These are phyloP conservation scores for Formicarius rufipectus DNA, from an alignment of 2,113 vertebrate genomes.

Conservation along the genomic window DNA sequence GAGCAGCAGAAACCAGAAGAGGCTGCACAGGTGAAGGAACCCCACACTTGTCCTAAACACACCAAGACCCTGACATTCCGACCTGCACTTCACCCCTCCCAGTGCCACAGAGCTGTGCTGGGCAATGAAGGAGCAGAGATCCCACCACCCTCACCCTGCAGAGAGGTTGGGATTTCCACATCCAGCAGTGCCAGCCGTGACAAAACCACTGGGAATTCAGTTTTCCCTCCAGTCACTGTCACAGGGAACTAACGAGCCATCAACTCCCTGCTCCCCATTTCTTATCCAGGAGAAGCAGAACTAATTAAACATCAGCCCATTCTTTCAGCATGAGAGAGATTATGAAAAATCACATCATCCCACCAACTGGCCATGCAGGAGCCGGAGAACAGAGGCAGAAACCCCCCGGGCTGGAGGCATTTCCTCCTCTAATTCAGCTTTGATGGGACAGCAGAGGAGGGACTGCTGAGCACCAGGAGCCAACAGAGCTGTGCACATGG, in stretches of 20 bases:
- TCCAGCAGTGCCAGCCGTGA: not conserved
- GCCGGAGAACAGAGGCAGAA: not conserved
- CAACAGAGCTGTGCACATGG: slow-evolving; percentile 33
- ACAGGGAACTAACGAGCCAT: not conserved
- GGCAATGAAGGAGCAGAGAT: not conserved
- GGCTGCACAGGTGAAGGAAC: not conserved
- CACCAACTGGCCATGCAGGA: not conserved
- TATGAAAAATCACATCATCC: not conserved
- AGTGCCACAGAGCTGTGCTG: rapidly evolving
- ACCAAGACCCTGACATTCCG: not conserved
- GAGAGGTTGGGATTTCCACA: not conserved
- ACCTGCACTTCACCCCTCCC: not conserved
- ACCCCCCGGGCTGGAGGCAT: not conserved
- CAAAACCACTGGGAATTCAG: not conserved
- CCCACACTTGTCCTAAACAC: rapidly evolving
- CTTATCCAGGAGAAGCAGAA: slow-evolving; percentile 7
- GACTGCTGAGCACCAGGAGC: slow-evolving; percentile 50
- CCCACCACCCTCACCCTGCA: not conserved
- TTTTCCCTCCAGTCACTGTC: not conserved
- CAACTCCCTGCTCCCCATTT: not conserved
- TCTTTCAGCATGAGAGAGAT: not conserved
- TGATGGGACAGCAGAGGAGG: slow-evolving; percentile 52
- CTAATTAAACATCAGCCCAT: slow-evolving; percentile 18
- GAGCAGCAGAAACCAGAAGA: not conserved
- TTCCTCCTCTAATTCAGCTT: slow-evolving; percentile 46